Percentiles rank a stretch among this genome's conserved stretches.
phyloP scores from a whole-genome alignment of 2,797 vertebrate species.

The Cryptoprocta ferox region DNA sequence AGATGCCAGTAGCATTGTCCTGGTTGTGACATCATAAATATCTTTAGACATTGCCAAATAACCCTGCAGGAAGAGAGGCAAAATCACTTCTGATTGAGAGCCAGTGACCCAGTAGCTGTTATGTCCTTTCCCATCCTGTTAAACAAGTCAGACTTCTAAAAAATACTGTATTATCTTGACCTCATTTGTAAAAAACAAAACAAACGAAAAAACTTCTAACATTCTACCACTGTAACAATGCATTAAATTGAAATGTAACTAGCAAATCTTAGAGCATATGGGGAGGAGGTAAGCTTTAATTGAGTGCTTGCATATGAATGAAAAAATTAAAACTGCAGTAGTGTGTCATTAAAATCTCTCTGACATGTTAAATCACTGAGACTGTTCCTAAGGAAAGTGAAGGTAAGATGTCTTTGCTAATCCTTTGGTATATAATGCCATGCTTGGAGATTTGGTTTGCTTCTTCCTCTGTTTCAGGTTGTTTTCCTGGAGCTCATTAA shows the following conservation, averaged over 20 bases:
- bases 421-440: neutral
- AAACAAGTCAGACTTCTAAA: neutral
- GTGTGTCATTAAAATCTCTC: slow-evolving; percentile 67
- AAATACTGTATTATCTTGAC: neutral
- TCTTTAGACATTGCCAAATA: neutral
- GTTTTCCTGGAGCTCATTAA: slow-evolving; percentile 53
- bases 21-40: neutral
- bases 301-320: slow-evolving; percentile 63
- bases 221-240: slow-evolving; percentile 10
- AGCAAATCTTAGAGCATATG: slow-evolving; percentile 59
- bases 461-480: slow-evolving; percentile 2
- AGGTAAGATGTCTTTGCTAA: slow-evolving; percentile 30
- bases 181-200: neutral
- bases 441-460: neutral
- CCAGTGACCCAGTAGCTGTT: neutral
- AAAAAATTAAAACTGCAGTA: slow-evolving; percentile 70
- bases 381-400: neutral
- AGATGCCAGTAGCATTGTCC: neutral
- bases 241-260: slow-evolving; percentile 64
- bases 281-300: slow-evolving; percentile 64
- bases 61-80: neutral
- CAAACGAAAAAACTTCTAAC: slow-evolving; percentile 12
- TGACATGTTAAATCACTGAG: slow-evolving; percentile 58
- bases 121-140: neutral
- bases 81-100: neutral